phyloP scores from a whole-genome alignment of 1,140 invertebrate genomes.

The Muscidifurax raptorellus region DNA sequence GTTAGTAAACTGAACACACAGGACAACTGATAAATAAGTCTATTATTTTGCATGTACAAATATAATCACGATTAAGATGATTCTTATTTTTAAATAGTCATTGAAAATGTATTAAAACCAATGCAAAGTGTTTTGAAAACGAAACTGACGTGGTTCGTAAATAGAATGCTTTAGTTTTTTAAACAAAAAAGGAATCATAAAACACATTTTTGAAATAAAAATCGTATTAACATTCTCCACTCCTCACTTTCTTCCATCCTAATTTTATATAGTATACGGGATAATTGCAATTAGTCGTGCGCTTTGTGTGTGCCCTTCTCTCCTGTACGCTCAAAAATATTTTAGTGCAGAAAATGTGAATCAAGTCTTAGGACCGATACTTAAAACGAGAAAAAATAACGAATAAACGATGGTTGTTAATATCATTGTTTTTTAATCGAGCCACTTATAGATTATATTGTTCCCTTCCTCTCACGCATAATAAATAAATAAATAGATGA shows the following conservation, averaged over 20 bases:
- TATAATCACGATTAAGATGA: not conserved
- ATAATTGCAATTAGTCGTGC: slow-evolving; percentile 47
- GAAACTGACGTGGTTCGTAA: slow-evolving; percentile 37
- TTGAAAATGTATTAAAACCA: not conserved
- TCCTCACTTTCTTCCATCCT: slow-evolving; percentile 32
- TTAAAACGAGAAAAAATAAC: slow-evolving; percentile 15
- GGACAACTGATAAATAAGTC: not conserved
- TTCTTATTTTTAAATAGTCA: not conserved
- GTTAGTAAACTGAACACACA: not conserved
- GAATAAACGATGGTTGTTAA: slow-evolving; percentile 25
- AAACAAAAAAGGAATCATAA: slow-evolving; percentile 16
- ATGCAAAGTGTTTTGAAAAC: slow-evolving; percentile 35
- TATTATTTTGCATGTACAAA: slow-evolving; percentile 12
- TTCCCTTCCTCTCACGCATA: slow-evolving; percentile 3
- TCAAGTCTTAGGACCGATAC: slow-evolving; percentile 32
- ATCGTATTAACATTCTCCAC: slow-evolving; percentile 6
- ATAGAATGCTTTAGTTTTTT: slow-evolving; percentile 11
- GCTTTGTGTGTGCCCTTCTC: slow-evolving; percentile 20
- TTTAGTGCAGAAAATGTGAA: slow-evolving; percentile 4
- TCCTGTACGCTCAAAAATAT: not conserved
- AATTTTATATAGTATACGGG: slow-evolving; percentile 35
- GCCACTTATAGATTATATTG: slow-evolving; percentile 5
- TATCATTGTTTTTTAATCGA: slow-evolving; percentile 37
- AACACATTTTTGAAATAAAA: slow-evolving; percentile 11
- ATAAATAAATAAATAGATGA: slow-evolving; percentile 14